Evolutionary conservation across 2,888 invertebrate species (phyloP), one percentile per base, ranked within the genome.

Genomic region (Aromia moschata): DNA sequence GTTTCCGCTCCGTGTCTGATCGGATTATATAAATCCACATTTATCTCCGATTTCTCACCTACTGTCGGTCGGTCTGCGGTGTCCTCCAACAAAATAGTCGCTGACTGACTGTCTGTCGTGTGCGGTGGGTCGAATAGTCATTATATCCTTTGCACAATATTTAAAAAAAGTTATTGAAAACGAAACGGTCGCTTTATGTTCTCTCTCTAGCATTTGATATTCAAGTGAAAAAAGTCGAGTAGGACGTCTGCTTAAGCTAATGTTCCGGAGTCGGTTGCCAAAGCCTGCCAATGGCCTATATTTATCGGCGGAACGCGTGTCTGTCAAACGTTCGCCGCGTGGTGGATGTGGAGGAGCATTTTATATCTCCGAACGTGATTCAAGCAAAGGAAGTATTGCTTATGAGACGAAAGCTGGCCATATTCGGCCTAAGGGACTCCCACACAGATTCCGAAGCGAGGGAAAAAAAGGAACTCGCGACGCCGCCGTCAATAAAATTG

Each of bases 301-400:
- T 40, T 16, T 40, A 15, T 40, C 16, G 38, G 38, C 16, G 10
- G 16, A 16, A 40, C 38, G 38, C 16, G 38, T 16, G 38, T 7
- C 38, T 40, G 38, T 40, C 38, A 40, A 40, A 40, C 38, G 38
- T 40, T 16, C 16, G n/a, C n/a, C n/a, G n/a, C n/a, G 38, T 15
- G 9, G 16, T 40, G 16, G 16, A 12, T 40, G 38, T 40, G 38
- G 16, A 40, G 10, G 16, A 40, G 38, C 14, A 40, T 40, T 40
- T 40, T 40, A 40, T 40, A 15, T 10, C 38, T 40, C 15, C 5
- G 38, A 40, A 40, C 38, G 38, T 40, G 38, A 14, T 40, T 14
- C 38, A 40, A 40, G 38, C 38, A 40, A 40, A 40, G 38, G 38
- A 40, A 40, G 38, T 40, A 15, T 40, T 40, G 38, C 16, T 40